Conservation (phyloP, 2,888 invertebrate species). For the Ennomos erosarius region DNA sequence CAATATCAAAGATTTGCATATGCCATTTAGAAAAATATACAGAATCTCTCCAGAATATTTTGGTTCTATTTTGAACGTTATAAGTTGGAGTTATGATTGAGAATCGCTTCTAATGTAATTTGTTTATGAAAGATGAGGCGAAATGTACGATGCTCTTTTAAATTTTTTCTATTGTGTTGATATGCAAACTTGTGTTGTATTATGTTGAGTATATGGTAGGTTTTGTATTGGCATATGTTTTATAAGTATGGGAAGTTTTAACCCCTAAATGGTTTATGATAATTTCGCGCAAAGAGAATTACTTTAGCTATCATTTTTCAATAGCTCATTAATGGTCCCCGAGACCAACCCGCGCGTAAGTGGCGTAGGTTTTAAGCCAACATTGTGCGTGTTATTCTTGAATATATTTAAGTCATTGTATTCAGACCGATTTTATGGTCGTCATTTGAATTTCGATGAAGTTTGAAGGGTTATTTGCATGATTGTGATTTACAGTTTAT, state of each 20-base stretch:
- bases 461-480: slow-evolving; percentile 77
- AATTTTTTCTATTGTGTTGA: slow-evolving; percentile 30
- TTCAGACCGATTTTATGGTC: slow-evolving; percentile 79
- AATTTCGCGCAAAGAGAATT: slow-evolving; percentile 72
- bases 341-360: slow-evolving; percentile 73
- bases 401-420: slow-evolving; percentile 70
- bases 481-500: slow-evolving; percentile 80
- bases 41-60: slow-evolving; percentile 45
- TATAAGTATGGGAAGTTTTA: slow-evolving; percentile 59
- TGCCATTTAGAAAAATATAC: slow-evolving; percentile 70
- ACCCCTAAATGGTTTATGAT: slow-evolving; percentile 78
- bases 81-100: slow-evolving; percentile 21
- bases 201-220: slow-evolving; percentile 27
- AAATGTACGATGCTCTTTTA: slow-evolving; percentile 58
- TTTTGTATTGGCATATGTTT: slow-evolving; percentile 38
- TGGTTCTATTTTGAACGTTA: slow-evolving; percentile 43
- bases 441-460: slow-evolving; percentile 76
- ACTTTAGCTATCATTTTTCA: slow-evolving; percentile 85
- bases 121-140: slow-evolving; percentile 44
- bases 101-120: slow-evolving; percentile 18
- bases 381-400: slow-evolving; percentile 59
- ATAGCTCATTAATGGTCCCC: slow-evolving; percentile 79
- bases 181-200: slow-evolving; percentile 14
- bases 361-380: slow-evolving; percentile 63
- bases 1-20: slow-evolving; percentile 74